Evolutionary conservation across 1,140 invertebrate species (phyloP), one percentile per base, ranked within the genome.

Genomic region (Diachasmimorpha longicaudata): DNA sequence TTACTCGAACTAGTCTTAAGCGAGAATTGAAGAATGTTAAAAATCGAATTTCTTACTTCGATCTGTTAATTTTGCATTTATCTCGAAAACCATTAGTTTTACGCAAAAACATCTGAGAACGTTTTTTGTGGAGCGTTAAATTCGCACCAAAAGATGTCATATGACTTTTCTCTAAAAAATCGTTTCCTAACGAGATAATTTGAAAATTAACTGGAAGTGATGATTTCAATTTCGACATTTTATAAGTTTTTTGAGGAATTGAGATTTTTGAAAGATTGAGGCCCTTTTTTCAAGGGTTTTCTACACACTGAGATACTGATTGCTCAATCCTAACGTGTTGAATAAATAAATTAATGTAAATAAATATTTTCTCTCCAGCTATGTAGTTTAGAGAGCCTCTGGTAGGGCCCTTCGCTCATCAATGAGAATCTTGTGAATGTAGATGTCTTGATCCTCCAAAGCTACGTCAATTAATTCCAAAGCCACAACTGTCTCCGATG

Each of bases 381-480:
- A 31, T 31, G 55, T 11, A 44, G 8, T 42, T 39, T 37, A 37
- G 6, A 3, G 8, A 8, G n/a, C n/a, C 14, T 19, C 16, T 68
- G 66, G 36, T 1, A 37, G 25, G 8, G 66, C 66, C 13, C 25
- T 3, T 6, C 31, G 9, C 16, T 39, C 36, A 1, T 68, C 66
- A 8, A 68, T 39, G 3, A 68, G n/a, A 39, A 68, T n/a, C 39
- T 68, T 14, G n/a, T 68, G 90, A 14, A 92, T 87, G 74, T 90
- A 89, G 44, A 91, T 84, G 69, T 92, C 91, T 36, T 89, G 84
- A 5, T 14, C 31, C 6, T 84, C 78, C 0, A 89, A 89, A 4
- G 87, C 89, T 0, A 90, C 90, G 70, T 92, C 91, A 46, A 91
- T 90, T 6, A 93, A 84, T 70, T 89, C 86, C n/a, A 92, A 81